phyloP scores from a whole-genome alignment of 2,888 invertebrate species.

The Sinopyrophorus schimmeli region DNA sequence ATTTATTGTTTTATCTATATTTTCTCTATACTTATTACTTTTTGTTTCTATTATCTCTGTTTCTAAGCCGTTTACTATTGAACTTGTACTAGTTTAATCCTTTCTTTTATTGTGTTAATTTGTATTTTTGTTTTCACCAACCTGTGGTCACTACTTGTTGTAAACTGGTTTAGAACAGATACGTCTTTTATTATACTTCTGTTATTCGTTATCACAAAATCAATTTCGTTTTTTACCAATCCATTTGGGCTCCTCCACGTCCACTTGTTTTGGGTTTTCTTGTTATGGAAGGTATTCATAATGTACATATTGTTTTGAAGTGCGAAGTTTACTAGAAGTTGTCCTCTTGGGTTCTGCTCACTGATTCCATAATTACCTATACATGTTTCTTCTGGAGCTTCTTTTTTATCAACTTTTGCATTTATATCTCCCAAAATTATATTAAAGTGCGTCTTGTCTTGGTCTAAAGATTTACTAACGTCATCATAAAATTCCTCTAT shows the following conservation, averaged over 20 bases:
- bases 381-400: too few species aligned
- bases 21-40: background rate
- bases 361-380: slow-evolving; percentile 43
- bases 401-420: too few species aligned
- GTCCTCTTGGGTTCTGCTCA: slow-evolving; percentile 25
- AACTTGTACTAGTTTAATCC: background rate
- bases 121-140: background rate
- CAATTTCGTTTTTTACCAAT: background rate
- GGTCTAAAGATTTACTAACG: too few species aligned
- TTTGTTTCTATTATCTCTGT: background rate
- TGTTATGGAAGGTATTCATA: background rate
- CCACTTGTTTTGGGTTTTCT: background rate
- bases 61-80: background rate
- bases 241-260: background rate
- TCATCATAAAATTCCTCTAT: too few species aligned
- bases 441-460: too few species aligned
- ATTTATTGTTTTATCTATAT: background rate
- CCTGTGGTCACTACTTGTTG: background rate
- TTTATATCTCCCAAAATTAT: too few species aligned
- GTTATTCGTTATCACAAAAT: slow-evolving; percentile 1
- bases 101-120: background rate
- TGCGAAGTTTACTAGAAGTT: background rate
- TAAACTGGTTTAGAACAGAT: slow-evolving; percentile 1
- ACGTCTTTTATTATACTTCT: slow-evolving; percentile 1
- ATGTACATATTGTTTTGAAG: background rate